These are phyloP conservation scores for Eremophila alpestris DNA, from an alignment of 2,797 vertebrate genomes.

Conservation along the genomic window DNA sequence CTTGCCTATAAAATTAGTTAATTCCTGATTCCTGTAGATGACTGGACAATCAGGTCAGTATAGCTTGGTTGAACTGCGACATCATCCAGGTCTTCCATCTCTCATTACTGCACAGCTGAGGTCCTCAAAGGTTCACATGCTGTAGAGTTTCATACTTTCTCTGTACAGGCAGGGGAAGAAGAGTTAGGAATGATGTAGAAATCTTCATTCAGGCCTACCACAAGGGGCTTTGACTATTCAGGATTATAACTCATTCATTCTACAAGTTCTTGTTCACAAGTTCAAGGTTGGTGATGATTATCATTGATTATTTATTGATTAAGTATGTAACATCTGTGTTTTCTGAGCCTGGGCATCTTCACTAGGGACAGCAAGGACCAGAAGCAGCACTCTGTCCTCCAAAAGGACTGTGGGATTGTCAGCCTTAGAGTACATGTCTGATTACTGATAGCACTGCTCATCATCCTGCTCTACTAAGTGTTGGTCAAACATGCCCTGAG, in stretches of 20 bases:
- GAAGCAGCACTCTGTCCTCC: not conserved
- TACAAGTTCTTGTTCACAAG: not conserved
- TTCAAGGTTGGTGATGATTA: not conserved
- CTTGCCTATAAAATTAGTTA: not conserved
- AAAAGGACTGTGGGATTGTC: not conserved
- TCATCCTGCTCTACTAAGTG: not conserved
- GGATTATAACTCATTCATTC: not conserved
- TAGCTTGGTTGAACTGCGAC: not conserved
- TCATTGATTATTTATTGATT: not conserved
- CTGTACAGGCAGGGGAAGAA: not conserved
- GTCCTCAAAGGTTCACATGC: not conserved
- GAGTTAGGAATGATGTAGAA: not conserved
- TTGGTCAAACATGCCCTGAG: not conserved
- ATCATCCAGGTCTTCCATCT: not conserved
- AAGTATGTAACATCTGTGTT: not conserved
- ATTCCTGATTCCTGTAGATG: not conserved
- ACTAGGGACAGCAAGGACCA: not conserved
- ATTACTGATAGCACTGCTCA: not conserved
- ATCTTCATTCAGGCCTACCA: not conserved
- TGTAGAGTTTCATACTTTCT: not conserved
- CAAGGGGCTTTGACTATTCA: not conserved
- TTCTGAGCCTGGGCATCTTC: not conserved
- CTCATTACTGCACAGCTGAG: not conserved
- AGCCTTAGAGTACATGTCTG: not conserved
- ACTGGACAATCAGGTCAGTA: not conserved